Evolutionary conservation across 2,113 vertebrate species (phyloP), one percentile per base, ranked within the genome.

Genomic region (Collichthys lucidus): DNA sequence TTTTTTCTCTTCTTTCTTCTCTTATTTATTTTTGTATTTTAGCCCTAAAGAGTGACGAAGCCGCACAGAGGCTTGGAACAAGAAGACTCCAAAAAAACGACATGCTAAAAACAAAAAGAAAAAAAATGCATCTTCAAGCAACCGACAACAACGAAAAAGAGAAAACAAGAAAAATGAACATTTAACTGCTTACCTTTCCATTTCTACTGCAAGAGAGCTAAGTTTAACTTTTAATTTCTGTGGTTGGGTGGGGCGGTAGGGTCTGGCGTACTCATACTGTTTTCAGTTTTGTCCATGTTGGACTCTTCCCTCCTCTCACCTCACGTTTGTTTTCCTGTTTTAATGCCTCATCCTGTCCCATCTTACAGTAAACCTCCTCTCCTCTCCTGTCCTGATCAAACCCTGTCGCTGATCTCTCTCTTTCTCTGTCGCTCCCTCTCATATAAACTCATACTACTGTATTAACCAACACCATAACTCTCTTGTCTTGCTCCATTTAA

Each of bases 111-210:
- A 82, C 72, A 90, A 89, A 91, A 40, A 40, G 35, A 35, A 86
- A 82, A 90, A 90, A 87, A 92, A 55, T 65, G 87, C 88, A 92
- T 90, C 92, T 83, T 91, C 85, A 83, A 82, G 84, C 87, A 93
- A 46, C 92, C 80, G 35, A 40, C 73, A 80, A 80, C 79, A 89
- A 40, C 35, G 9, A 40, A 90, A 91, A 91, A 89, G 46, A 84
- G 65, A 85, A 86, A 85, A 82, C 73, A 75, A 73, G 74, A 92
- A 89, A 91, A 78, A 82, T 62, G 81, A 93, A 92, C 89, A 91
- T 92, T 86, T 89, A 89, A 91, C 89, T 85, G 90, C 92, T 93
- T 91, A 89, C 86, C 91, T 91, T 92, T 93, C 92, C 81, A 92
- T 93, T 93, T 86, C 82, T 85, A 82, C 91, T 80, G 88, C 88